These are phyloP conservation scores for Crotalus tigris DNA, from an alignment of 2,113 vertebrate species.

Conservation along the genomic window DNA sequence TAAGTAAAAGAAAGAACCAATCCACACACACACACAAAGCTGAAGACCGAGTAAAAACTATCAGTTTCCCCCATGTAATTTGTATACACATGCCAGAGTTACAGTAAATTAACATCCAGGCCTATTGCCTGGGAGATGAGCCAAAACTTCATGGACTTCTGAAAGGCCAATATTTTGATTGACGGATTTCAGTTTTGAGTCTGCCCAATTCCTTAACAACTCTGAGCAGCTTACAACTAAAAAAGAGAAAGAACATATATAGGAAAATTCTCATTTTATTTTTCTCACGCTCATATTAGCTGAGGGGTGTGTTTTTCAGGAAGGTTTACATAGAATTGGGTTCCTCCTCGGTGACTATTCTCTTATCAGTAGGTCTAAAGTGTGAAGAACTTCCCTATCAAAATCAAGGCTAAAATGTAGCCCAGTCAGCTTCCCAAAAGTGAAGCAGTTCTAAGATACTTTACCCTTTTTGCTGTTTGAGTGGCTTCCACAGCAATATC, in stretches of 20 bases:
- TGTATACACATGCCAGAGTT: neutral
- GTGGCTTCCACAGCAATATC: constrained; percentile 87
- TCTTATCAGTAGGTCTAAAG: neutral
- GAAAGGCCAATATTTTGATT: neutral
- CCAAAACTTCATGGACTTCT: neutral
- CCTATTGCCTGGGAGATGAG: neutral
- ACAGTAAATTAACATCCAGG: neutral
- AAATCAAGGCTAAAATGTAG: neutral
- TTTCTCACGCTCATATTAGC: neutral
- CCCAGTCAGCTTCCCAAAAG: neutral
- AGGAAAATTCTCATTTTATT: neutral
- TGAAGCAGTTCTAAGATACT: neutral
- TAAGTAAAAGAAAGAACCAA: neutral
- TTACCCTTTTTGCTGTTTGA: constrained; percentile 76
- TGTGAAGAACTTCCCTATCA: neutral
- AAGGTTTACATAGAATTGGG: no score
- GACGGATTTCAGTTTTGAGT: neutral
- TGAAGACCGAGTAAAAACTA: neutral
- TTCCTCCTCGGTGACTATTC: no score
- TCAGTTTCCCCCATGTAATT: neutral
- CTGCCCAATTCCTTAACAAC: neutral
- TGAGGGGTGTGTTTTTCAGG: neutral
- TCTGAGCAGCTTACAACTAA: neutral
- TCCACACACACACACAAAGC: neutral
- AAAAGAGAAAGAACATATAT: neutral